phyloP scores from a whole-genome alignment of 2,797 vertebrate species.

The Diplodus sargus region DNA sequence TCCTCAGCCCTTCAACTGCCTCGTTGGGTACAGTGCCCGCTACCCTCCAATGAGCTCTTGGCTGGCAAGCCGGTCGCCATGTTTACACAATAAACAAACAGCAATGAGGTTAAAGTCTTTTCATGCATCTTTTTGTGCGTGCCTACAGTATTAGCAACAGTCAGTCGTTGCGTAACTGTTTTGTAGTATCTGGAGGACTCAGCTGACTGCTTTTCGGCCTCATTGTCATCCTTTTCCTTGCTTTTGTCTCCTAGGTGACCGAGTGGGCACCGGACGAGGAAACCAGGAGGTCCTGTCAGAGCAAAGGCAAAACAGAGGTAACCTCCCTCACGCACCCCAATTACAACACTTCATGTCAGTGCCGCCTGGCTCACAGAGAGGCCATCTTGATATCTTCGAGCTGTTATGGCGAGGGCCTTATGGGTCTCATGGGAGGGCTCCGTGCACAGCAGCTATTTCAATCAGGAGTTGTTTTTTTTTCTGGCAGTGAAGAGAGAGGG shows the following conservation, averaged over 20 bases:
- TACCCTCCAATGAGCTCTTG: constrained; percentile 69
- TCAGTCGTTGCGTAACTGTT: constrained; percentile 68
- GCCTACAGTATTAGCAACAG: constrained; percentile 64
- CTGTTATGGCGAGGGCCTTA: constrained; percentile 39
- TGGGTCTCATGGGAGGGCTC: constrained; percentile 50
- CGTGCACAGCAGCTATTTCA: constrained; percentile 52
- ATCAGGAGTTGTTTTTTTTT: constrained; percentile 68
- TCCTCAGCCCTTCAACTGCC: constrained; percentile 73
- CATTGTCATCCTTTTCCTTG: constrained; percentile 74
- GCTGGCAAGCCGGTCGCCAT: constrained; percentile 77
- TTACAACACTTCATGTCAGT: constrained; percentile 68
- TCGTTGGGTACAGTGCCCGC: constrained; percentile 63
- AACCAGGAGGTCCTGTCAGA: constrained; percentile 97
- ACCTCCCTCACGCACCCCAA: constrained; percentile 65
- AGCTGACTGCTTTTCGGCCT: constrained; percentile 60
- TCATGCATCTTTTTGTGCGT: constrained; percentile 65
- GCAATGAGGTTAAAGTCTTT: constrained; percentile 78
- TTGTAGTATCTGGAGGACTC: constrained; percentile 46
- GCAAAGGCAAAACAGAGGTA: constrained; percentile 99
- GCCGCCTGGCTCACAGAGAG: constrained; percentile 36
- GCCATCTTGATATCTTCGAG: constrained; percentile 64
- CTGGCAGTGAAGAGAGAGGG: constrained; percentile 10
- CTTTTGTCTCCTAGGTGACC: constrained; percentile 90
- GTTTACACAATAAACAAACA: constrained; percentile 86
- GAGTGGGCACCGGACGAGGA: constrained; percentile 97